A percentile compares a stretch with the other conserved stretches of the same genome.
phyloP scores from a whole-genome alignment of 2,888 invertebrate species.

The Aricia artaxerxes region DNA sequence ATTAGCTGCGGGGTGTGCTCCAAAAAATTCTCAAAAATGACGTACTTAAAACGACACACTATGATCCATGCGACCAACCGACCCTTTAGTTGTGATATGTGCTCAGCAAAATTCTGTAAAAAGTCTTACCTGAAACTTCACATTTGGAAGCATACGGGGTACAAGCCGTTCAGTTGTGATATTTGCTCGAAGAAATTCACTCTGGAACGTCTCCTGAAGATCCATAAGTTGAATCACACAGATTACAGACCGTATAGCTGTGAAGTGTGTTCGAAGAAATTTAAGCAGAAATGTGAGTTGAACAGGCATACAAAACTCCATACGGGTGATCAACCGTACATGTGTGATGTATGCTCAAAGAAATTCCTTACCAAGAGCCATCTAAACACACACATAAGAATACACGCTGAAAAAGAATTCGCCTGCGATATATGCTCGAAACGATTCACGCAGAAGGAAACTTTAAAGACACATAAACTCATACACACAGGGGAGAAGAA shows the following conservation, averaged over 20 bases:
- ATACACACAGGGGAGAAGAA: not conserved
- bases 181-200: not conserved
- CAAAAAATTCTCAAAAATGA: not conserved
- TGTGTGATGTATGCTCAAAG: slow-evolving; percentile 20
- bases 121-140: not conserved
- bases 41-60: not conserved
- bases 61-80: not conserved
- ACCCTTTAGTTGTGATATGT: not conserved
- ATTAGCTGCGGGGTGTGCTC: not conserved
- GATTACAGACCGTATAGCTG: not conserved
- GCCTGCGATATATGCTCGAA: not conserved
- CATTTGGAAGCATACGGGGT: not conserved
- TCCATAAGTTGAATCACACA: not conserved
- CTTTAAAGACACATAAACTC: not conserved
- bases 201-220: not conserved
- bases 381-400: not conserved
- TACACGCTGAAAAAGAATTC: not conserved
- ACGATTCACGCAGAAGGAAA: not conserved
- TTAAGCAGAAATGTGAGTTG: not conserved
- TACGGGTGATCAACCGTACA: not conserved
- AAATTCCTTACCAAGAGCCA: not conserved
- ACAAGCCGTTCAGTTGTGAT: not conserved
- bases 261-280: not conserved
- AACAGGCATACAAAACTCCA: not conserved
- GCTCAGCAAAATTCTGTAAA: not conserved